Evolutionary conservation across 35 echinoderm and acorn worm genomes (phyloP), one percentile per base, ranked within the genome.

Genomic region (Acanthaster planci): DNA sequence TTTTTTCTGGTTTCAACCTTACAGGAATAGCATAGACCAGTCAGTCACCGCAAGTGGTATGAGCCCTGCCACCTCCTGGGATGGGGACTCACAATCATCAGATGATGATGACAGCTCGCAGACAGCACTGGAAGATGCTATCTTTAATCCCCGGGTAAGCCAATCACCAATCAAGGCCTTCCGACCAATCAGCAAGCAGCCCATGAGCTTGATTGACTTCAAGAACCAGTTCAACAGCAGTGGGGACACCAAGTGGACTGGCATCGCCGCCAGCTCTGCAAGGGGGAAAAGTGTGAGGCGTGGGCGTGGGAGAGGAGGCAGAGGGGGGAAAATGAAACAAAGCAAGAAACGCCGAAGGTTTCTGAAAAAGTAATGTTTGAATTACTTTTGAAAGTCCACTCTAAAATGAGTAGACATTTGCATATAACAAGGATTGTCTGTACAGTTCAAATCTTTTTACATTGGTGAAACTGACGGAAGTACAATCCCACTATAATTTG

Each of bases 171-270:
- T 72, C 64, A 72, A 72, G 34, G 64, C 64, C 14, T 72, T 72
- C 64, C 64, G 26, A 5, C 64, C 64, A 72, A 72, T 72, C 64
- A 72, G 64, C 64, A 72, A 72, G 34, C 64, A 72, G 64, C 64
- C 64, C 10, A 72, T 72, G 64, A 72, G 30, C 34, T 29, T 72
- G 19, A 72, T 72, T 15, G 34, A 72, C 64, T 72, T 72, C 15
- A 72, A 72, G n/a, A 72, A 72, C 23, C 64, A 72, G 64, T 72
- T 72, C 34, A 26, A 72, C 26, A 72, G 34, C 30, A 72, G 14
- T 26, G 64, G 7, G 26, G 30, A 34, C 14, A 34, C 26, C 26
- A 29, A 10, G 1, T 14, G 64, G 64, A 72, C 26, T 31, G 26
- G 64, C 64, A 10, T 8, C 18, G 7, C 26, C 26, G 22, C 64